These are phyloP conservation scores for Amblyraja radiata DNA, from an alignment of 2,797 vertebrate genomes.

Conservation along the genomic window DNA sequence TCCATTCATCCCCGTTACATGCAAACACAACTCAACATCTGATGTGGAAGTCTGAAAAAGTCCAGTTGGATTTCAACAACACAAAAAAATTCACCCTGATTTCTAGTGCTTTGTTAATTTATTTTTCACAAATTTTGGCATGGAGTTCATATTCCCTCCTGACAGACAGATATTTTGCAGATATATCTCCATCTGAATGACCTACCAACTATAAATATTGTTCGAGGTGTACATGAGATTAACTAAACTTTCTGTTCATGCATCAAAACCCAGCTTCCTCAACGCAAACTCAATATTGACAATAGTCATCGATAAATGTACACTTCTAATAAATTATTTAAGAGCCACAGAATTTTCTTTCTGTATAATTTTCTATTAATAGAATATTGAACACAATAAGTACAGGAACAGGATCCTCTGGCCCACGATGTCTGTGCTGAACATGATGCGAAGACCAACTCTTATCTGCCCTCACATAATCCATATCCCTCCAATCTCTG, in stretches of 20 bases:
- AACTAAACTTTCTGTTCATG: background rate
- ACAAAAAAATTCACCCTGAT: background rate
- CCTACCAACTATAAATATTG: background rate
- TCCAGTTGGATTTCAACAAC: background rate
- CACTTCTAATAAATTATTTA: background rate
- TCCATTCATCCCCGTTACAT: background rate
- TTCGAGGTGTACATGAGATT: background rate
- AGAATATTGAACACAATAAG: too few relatives aligned
- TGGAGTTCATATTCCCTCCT: background rate
- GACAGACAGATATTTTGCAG: background rate
- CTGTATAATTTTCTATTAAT: background rate
- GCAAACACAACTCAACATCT: background rate
- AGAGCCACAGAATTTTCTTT: background rate
- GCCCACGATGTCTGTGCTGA: too few relatives aligned
- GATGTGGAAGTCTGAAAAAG: background rate
- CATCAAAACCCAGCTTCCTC: background rate
- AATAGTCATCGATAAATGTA: background rate
- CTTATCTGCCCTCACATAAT: too few relatives aligned
- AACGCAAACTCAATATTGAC: background rate
- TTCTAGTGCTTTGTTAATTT: background rate
- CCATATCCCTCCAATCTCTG: too few relatives aligned
- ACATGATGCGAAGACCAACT: too few relatives aligned
- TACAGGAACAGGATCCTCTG: too few relatives aligned
- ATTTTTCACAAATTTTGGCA: background rate
- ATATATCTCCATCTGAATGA: background rate